Evolutionary conservation across 2,888 invertebrate species (phyloP), one percentile per base, ranked within the genome.

Genomic region (Cyclophora albipunctata): DNA sequence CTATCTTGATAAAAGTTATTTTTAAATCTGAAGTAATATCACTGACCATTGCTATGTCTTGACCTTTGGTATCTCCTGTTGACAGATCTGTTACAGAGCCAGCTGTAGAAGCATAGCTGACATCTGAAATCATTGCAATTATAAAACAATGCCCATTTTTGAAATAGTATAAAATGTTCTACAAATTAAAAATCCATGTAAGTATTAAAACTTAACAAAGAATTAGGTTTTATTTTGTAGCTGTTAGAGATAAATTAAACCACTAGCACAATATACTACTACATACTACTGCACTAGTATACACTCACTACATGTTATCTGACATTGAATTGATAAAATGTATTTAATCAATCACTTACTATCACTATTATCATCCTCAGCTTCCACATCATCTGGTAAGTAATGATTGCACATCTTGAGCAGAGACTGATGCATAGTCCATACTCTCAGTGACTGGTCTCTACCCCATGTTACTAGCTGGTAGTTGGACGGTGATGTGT

Each of bases 391-490:
- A 69, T 93, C 93, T 63, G 93, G 91, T 43, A 94, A 91, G 65
- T 78, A 89, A 70, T 85, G 89, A 58, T 64, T 90, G 73, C 96
- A 96, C 69, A 95, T 86, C 84, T 96, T 96, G 63, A 96, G 92
- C 57, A 98, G 85, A 53, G 93, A 93, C 42, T 95, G 93, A 73
- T 96, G 96, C 69, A 98, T 95, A 69, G 93, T 93, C 96, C 98
- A 98, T 34, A 98, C 93, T 48, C 98, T 91, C 42, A 98, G 88
- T 7, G 94, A 96, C 72, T 98, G 97, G 88, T 98, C 98, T 71
- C 96, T 93, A 0, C 97, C 97, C 98, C 98, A 98, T 2, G 98
- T 98, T 0, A 98, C 93, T 45, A 98, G 85, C 75, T 98, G 96
- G 70, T 93, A 94, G 69, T 95, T 95, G 7, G 89, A 86, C 45